Evolutionary conservation across 2,113 vertebrate genomes (phyloP).

Genomic region (Hippolais icterina): DNA sequence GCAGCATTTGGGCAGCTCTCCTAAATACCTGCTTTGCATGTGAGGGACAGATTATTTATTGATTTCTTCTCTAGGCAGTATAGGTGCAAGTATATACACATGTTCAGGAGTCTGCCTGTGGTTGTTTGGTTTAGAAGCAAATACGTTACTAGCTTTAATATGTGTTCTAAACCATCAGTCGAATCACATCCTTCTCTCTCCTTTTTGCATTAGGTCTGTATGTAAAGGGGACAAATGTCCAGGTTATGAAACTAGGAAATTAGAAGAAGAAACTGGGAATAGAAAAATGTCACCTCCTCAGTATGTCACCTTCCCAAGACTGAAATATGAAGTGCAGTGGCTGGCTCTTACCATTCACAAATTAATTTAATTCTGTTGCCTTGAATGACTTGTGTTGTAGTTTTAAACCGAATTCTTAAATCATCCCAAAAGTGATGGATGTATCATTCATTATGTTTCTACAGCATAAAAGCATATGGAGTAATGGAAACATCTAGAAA

Average conservation of each 20-base stretch:
- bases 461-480: not conserved
- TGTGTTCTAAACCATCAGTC: not conserved
- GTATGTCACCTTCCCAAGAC: not conserved
- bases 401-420: slow-evolving; percentile 25
- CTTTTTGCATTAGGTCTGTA: not conserved
- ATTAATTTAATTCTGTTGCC: not conserved
- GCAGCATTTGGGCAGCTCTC: not conserved
- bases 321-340: not conserved
- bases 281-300: not conserved
- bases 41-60: not conserved
- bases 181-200: not conserved
- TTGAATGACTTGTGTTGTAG: not conserved
- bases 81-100: not conserved
- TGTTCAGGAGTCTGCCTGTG: not conserved
- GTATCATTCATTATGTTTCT: not conserved
- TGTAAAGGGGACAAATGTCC: not conserved
- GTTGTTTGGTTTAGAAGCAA: not conserved
- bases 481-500: slow-evolving; percentile 42
- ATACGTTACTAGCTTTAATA: not conserved
- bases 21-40: not conserved
- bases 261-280: not conserved
- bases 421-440: not conserved
- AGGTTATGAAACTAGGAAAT: not conserved
- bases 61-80: not conserved
- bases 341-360: not conserved